A percentile compares a stretch with the other conserved stretches of the same genome.
Conservation (phyloP, 2,113 vertebrate species). For the Corythornis cristatus region DNA sequence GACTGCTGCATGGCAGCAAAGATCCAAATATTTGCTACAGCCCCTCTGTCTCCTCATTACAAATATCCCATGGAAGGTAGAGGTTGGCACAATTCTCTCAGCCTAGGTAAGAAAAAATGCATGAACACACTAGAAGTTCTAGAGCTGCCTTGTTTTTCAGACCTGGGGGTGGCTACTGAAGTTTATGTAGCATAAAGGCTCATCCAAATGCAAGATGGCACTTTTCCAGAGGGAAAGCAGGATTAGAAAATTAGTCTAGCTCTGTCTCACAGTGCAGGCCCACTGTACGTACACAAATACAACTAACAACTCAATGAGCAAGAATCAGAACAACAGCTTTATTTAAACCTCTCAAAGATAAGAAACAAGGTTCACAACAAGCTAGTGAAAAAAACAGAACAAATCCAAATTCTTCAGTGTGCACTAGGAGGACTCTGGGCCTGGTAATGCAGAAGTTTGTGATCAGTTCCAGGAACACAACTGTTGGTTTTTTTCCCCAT, state of each 20-base stretch:
- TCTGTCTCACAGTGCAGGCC: accelerated
- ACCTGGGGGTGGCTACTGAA: accelerated
- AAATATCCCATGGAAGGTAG: neutral
- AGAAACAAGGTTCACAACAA: neutral
- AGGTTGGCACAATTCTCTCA: neutral
- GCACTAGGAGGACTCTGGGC: neutral
- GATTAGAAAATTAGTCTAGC: neutral
- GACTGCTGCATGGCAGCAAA: neutral
- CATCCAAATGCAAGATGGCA: accelerated
- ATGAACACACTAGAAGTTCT: neutral
- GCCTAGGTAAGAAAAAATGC: neutral
- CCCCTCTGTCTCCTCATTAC: accelerated
- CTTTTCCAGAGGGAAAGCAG: neutral
- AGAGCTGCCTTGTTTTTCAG: neutral
- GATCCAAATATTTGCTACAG: neutral
- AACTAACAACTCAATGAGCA: neutral
- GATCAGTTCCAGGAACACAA: neutral
- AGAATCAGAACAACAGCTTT: conserved; percentile 4
- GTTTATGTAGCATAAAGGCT: neutral
- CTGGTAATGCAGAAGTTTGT: neutral
- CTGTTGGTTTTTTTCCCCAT: neutral
- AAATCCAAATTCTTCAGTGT: neutral
- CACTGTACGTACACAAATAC: neutral
- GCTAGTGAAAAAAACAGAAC: neutral
- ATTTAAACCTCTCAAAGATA: conserved; percentile 14